Conservation (phyloP, 2,113 vertebrate species). For the Steatornis caripensis region DNA sequence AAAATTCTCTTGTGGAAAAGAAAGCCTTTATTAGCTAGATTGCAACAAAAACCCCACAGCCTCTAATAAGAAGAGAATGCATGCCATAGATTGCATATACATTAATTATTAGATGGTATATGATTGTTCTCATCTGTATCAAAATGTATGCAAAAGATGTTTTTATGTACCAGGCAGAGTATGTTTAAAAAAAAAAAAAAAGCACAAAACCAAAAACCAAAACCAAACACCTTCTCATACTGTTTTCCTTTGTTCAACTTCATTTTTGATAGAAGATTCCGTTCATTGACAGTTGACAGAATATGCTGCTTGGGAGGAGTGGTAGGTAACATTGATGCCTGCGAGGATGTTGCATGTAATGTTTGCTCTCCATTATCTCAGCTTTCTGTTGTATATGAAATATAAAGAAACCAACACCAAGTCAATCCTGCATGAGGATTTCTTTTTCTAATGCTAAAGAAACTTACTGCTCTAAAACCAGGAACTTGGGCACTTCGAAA, state of each 20-base stretch:
- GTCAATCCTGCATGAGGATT: background rate
- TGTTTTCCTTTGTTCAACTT: slow-evolving; percentile 19
- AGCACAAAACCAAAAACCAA: background rate
- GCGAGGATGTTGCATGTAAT: background rate
- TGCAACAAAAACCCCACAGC: slow-evolving; percentile 69
- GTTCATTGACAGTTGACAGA: background rate
- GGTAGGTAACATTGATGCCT: background rate
- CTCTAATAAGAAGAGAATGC: slow-evolving; percentile 61
- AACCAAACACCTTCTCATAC: background rate
- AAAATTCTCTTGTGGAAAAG: slow-evolving; percentile 83
- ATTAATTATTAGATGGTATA: slow-evolving; percentile 58
- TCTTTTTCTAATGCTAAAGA: background rate
- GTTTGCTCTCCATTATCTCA: slow-evolving; percentile 32
- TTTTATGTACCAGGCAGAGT: background rate
- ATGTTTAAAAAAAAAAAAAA: background rate
- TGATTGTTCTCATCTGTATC: slow-evolving; percentile 53
- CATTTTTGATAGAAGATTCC: slow-evolving; percentile 17
- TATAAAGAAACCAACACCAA: background rate
- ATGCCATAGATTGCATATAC: slow-evolving; percentile 46
- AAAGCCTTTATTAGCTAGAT: slow-evolving; percentile 80
- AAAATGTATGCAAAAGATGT: slow-evolving; percentile 26
- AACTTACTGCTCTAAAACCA: background rate
- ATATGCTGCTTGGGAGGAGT: background rate
- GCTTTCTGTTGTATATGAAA: slow-evolving; percentile 11
- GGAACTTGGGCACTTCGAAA: background rate